A percentile compares a stretch with the other conserved stretches of the same genome.
Conservation (phyloP, 2,113 vertebrate species). For the Anolis carolinensis region DNA sequence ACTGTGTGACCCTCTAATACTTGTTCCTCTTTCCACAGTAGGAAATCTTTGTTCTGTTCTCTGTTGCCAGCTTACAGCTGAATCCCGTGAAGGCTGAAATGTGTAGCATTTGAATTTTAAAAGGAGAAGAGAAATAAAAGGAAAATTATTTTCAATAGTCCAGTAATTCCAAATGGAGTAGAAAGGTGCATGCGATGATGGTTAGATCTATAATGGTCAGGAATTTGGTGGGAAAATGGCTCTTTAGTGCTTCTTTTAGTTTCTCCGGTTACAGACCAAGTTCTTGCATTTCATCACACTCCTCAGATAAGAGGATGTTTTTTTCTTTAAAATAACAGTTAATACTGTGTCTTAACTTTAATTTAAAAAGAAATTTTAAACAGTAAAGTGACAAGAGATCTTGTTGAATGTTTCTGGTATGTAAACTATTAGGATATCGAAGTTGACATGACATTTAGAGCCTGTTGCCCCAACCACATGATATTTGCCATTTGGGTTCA, state of each 20-base stretch:
- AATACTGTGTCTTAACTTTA: no score
- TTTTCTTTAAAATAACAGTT: no score
- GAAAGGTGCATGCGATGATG: background rate
- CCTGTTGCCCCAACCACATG: background rate
- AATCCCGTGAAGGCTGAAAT: background rate
- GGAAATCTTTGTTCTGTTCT: background rate
- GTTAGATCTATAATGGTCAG: background rate
- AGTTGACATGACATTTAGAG: background rate
- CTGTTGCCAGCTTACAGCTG: background rate
- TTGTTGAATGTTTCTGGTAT: no score
- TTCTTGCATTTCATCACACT: background rate
- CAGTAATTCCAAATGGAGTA: background rate
- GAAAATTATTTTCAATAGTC: background rate
- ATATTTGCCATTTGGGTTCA: background rate
- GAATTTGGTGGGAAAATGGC: background rate
- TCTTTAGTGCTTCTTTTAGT: no score
- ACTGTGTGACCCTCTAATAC: background rate
- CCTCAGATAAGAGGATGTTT: no score
- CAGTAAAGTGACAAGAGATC: no score
- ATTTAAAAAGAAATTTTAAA: no score
- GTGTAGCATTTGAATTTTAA: background rate
- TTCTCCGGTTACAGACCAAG: background rate
- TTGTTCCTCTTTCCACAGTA: background rate
- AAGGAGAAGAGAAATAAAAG: no score
- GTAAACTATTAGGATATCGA: background rate